Evolutionary conservation across 2,113 vertebrate genomes (phyloP), one percentile per base, ranked within the genome.

Genomic region (Cheirogaleus medius): DNA sequence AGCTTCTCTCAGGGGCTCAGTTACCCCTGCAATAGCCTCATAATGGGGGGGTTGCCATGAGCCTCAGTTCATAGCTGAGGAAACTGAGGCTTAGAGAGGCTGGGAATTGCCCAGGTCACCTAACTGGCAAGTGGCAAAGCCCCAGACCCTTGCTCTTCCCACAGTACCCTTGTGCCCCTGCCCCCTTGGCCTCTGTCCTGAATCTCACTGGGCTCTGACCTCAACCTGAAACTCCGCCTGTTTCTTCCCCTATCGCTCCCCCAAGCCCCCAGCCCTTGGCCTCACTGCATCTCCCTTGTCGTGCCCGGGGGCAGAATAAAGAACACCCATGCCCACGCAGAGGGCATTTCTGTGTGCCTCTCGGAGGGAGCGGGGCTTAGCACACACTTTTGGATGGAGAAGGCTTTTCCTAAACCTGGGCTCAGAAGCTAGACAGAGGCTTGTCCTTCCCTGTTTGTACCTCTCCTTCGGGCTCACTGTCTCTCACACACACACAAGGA

Each of bases 61-160:
- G 66, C 82, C 82, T 94, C 76, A 27, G 84, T 94, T 92, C 64
- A 77, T 32, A 83, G 6, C 8, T 32, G 54, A 71, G 85, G 71
- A 91, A 68, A 92, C 66, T 21, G 74, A 85, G 86, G 89, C 10
- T 54, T 71, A 8, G 8, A 82, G 73, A 58, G 58, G 6, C 56
- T 39, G n/a, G 25, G 25, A 71, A 56, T 37, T 7, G 23, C 47
- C 8, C 44, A 4, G n/a, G 32, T 64, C 68, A 44, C 34, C 37
- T 56, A 49, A 39, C 39, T 68, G 54, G 52, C 32, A 7, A 90
- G 74, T 2, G 1, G 37, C 80, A 87, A 63, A 73, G 52, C 8
- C 85, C 94, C 32, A 76, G 13, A 58, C 14, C 37, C 49, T 29
- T 21, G 6, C 32, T 39, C 18, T 8, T 94, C 56, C 29, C 6